A percentile compares a stretch with the other conserved stretches of the same genome.
Evolutionary conservation across 2,888 invertebrate species (phyloP).

Genomic region (Lasioglossum pauxillum): DNA sequence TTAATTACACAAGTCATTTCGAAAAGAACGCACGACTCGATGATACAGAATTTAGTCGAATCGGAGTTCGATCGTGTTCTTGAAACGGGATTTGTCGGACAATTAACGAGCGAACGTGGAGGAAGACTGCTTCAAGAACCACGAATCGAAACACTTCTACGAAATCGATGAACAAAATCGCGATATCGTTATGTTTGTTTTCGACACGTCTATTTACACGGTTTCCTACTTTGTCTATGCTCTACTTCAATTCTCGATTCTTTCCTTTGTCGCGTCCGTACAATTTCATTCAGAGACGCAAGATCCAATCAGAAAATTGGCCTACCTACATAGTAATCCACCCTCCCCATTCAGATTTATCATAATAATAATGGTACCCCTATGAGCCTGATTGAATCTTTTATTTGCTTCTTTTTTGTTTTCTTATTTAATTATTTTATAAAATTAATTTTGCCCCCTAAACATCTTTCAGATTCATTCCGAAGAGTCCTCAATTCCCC

Average conservation of each 20-base stretch:
- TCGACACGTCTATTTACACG: conserved; percentile 45
- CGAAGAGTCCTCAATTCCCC: too few species aligned
- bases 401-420: too few species aligned
- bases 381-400: too few species aligned
- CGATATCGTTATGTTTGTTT: conserved; percentile 22
- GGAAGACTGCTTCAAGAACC: conserved; percentile 39
- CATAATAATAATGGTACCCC: too few species aligned
- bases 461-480: too few species aligned
- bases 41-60: background rate
- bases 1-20: background rate
- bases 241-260: conserved; percentile 12
- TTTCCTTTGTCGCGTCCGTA: background rate
- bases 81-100: background rate
- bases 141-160: background rate
- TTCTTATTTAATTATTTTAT: too few species aligned
- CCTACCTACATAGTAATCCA: too few species aligned
- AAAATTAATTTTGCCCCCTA: too few species aligned
- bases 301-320: too few species aligned
- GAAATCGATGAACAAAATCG: conserved; percentile 32
- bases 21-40: background rate
- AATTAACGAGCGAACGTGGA: conserved; percentile 28
- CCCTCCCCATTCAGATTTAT: too few species aligned
- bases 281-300: too few species aligned
- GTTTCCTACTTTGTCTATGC: conserved; percentile 4
- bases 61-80: background rate